Conservation (phyloP, 1,140 invertebrate genomes). For the Drosophila sp. region DNA sequence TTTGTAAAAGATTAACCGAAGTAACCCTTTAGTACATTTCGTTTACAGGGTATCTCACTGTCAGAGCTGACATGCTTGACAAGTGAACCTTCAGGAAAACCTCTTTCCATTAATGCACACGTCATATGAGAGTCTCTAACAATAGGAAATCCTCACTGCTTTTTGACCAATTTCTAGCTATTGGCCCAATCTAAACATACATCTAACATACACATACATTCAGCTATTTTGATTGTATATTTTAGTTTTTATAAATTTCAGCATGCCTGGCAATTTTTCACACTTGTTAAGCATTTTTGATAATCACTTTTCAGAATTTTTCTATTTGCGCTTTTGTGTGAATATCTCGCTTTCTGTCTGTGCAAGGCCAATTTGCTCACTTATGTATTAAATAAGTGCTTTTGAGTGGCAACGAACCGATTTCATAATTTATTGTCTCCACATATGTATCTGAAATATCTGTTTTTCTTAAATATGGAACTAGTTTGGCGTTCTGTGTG, state of each 20-base stretch:
- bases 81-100: not conserved
- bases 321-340: conserved; percentile 30
- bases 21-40: not conserved
- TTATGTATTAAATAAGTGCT: conserved; percentile 10
- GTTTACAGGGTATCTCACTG: not conserved
- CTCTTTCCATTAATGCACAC: not conserved
- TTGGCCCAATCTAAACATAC: conserved; percentile 9
- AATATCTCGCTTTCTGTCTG: conserved; percentile 2
- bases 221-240: conserved; percentile 10
- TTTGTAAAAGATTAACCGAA: too few relatives aligned
- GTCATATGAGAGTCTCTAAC: not conserved
- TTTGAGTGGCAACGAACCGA: conserved; percentile 15
- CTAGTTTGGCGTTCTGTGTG: conserved; percentile 10
- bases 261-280: conserved; percentile 37
- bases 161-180: conserved; percentile 3
- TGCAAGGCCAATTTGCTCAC: conserved; percentile 22
- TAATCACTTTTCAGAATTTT: conserved; percentile 36
- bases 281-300: conserved; percentile 43
- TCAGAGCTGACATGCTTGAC: not conserved
- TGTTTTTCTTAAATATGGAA: not conserved
- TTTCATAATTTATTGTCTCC: conserved; percentile 19
- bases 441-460: conserved; percentile 3
- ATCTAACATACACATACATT: not conserved
- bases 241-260: conserved; percentile 12
- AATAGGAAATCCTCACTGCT: not conserved